A percentile compares a stretch with the other conserved stretches of the same genome.
Evolutionary conservation across 2,888 invertebrate species (phyloP).

Genomic region (Melanophora roralis): DNA sequence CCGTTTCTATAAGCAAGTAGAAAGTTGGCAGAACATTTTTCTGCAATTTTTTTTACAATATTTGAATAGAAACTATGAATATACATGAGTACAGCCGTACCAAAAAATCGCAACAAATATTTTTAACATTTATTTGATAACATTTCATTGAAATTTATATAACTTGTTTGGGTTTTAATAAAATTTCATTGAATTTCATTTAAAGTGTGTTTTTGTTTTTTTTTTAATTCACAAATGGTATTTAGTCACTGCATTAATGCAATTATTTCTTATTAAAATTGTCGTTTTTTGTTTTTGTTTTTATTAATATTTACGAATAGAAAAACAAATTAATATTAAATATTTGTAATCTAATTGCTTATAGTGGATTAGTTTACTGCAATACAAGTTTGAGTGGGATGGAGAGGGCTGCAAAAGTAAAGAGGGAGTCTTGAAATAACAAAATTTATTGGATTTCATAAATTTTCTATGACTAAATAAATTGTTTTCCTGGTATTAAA

Average conservation of each 20-base stretch:
- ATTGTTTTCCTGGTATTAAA: slow-evolving; percentile 53
- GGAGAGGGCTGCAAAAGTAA: not conserved
- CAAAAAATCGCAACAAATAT: not conserved
- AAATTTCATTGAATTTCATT: slow-evolving; percentile 51
- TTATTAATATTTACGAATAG: slow-evolving; percentile 30
- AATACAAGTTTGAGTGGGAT: not conserved
- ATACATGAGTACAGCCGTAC: too few species aligned
- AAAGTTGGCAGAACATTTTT: too few species aligned
- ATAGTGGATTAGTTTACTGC: slow-evolving; percentile 44
- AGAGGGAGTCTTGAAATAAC: not conserved
- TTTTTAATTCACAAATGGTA: too few species aligned
- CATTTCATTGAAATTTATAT: slow-evolving; percentile 65
- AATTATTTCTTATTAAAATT: slow-evolving; percentile 33
- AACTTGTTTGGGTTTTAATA: slow-evolving; percentile 52
- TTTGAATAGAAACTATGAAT: too few species aligned
- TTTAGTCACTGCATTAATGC: slow-evolving; percentile 24
- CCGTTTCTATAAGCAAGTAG: too few species aligned
- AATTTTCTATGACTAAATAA: slow-evolving; percentile 55
- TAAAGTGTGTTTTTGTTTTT: too few species aligned
- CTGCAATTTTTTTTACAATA: too few species aligned
- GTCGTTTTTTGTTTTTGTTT: too few species aligned
- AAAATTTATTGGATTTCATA: slow-evolving; percentile 52
- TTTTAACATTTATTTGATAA: not conserved
- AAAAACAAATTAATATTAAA: slow-evolving; percentile 45
- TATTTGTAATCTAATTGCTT: slow-evolving; percentile 60